These are phyloP conservation scores for Dolichomitus sp. DNA, from an alignment of 2,888 invertebrate species.

Conservation along the genomic window DNA sequence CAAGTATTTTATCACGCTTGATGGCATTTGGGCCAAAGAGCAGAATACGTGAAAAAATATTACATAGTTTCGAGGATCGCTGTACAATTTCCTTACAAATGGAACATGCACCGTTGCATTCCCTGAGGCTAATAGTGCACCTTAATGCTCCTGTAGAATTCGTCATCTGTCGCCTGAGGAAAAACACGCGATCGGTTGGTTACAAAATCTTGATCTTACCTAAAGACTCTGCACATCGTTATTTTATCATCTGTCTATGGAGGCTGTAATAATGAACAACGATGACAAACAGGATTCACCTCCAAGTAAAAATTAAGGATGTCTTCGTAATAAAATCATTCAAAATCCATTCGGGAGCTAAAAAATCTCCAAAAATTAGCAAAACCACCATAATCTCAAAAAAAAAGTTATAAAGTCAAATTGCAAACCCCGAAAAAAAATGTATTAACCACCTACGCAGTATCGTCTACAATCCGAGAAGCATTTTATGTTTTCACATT, in stretches of 20 bases:
- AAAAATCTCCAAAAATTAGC: no score
- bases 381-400: no score
- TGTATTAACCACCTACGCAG: background rate
- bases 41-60: constrained; percentile 41
- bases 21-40: constrained; percentile 38
- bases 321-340: no score
- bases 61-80: constrained; percentile 57
- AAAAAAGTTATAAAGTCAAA: background rate
- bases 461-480: no score
- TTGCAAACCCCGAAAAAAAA: background rate
- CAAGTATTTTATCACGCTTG: constrained; percentile 77
- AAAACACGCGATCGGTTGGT: constrained; percentile 25
- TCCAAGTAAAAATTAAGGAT: background rate
- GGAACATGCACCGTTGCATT: background rate
- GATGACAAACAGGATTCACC: background rate
- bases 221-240: constrained; percentile 36
- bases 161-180: background rate
- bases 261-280: constrained; percentile 1
- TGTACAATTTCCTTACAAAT: constrained; percentile 15
- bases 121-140: background rate
- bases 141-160: constrained; percentile 16
- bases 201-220: background rate
- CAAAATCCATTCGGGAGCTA: background rate
- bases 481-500: no score
- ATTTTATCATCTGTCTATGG: constrained; percentile 10